Evolutionary conservation across 1,140 invertebrate genomes (phyloP), one percentile per base, ranked within the genome.

Genomic region (Drosophila nigrodunni): DNA sequence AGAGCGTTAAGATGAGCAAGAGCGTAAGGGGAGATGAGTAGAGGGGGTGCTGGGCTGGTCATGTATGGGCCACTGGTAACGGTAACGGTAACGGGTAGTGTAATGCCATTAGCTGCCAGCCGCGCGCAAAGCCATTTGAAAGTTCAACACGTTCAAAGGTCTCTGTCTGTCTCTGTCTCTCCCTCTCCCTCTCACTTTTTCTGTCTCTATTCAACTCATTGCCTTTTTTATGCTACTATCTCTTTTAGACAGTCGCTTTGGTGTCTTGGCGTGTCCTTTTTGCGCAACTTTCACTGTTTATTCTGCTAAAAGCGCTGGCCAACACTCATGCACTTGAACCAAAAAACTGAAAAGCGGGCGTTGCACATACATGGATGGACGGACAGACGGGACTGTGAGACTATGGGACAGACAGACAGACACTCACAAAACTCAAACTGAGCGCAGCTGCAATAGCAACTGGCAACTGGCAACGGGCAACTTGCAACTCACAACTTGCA

Each of bases 111-210:
- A 88, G 83, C 85, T 89, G 85, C 75, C 83, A 87, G 82, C 83
- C 83, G 82, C 83, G 85, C 66, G 83, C 83, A 88, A 83, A 88
- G 85, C 85, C 83, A 88, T 88, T 88, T 88, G 83, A 88, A 88
- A 88, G 83, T 88, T 88, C 83, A 88, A 88, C 83, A 88, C 83
- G 83, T 88, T 88, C 83, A 88, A 88, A 88, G 83, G 85, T 88
- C 80, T 59, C 55, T n/a, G 0, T 15, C 15, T 15, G 15, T 78
- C 67, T 54, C 66, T 78, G 74, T 77, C 67, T 59, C 54, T 65
- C 47, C 60, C 60, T 54, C 44, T 9, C 67, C 52, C 54, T 66
- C 55, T 52, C 79, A 49, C 49, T 67, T 44, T 47, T 35, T 43
- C 52, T 66, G 60, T 59, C 61, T 69, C 59, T 71, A 41, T 39